A percentile compares a stretch with the other conserved stretches of the same genome.
phyloP scores from a whole-genome alignment of 2,113 vertebrate species.

The Nothobranchius kuhntae region DNA sequence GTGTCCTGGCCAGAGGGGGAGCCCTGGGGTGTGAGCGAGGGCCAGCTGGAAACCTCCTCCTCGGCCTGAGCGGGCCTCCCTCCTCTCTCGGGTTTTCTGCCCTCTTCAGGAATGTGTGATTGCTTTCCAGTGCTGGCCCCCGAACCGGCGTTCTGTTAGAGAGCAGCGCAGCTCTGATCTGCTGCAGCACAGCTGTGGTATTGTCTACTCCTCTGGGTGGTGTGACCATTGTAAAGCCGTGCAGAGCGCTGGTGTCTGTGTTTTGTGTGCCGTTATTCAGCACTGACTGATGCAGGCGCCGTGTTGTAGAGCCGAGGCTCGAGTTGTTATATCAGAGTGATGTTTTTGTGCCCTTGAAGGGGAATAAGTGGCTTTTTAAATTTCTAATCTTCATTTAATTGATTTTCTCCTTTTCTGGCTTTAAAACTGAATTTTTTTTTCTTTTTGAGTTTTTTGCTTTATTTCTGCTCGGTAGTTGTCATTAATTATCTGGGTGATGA shows the following conservation, averaged over 20 bases:
- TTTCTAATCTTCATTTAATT: not conserved
- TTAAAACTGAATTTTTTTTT: not conserved
- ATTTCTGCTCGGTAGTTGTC: conserved; percentile 19
- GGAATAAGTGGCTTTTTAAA: conserved; percentile 15
- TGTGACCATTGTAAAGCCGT: conserved; percentile 65
- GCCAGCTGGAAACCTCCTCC: conserved; percentile 72
- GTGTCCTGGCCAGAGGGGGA: conserved; percentile 61
- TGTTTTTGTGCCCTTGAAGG: conserved; percentile 59
- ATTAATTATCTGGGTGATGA: conserved; percentile 62
- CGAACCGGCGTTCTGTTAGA: conserved; percentile 56
- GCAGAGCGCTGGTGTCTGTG: conserved; percentile 58
- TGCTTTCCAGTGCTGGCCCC: conserved; percentile 70
- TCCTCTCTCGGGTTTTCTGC: conserved; percentile 49
- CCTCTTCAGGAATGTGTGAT: conserved; percentile 80
- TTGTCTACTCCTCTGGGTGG: conserved; percentile 67
- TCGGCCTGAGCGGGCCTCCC: conserved; percentile 51
- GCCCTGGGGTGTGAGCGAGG: conserved; percentile 52
- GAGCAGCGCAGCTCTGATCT: conserved; percentile 62
- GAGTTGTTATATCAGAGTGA: conserved; percentile 56
- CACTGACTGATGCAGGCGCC: conserved; percentile 56
- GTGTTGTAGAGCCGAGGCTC: conserved; percentile 49
- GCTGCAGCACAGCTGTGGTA: conserved; percentile 60
- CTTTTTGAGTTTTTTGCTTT: not conserved
- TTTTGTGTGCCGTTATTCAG: conserved; percentile 72
- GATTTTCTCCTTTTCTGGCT: not conserved